A percentile compares a stretch with the other conserved stretches of the same genome.
phyloP scores from a whole-genome alignment of 2,888 invertebrate species.

The Cosmia pyralina region DNA sequence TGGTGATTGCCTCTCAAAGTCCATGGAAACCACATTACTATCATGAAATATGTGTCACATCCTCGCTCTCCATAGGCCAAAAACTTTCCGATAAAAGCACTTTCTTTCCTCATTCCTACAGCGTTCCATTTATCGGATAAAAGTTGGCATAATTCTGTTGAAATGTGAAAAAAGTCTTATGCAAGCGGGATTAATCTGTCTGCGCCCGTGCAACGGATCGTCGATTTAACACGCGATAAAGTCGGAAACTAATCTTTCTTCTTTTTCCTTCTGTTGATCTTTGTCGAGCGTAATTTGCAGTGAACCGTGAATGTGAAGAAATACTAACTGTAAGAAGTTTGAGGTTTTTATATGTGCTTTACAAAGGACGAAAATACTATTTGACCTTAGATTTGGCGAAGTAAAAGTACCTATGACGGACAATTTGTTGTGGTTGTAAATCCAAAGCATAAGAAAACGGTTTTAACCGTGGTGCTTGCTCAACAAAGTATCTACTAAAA shows the following conservation, averaged over 20 bases:
- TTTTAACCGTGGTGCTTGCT: no score
- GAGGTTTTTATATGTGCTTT: not conserved
- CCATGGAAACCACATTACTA: conserved; percentile 44
- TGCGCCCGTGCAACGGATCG: conserved; percentile 77
- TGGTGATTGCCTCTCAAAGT: conserved; percentile 34
- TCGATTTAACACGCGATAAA: conserved; percentile 81
- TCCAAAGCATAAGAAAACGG: not conserved
- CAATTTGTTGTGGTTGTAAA: not conserved
- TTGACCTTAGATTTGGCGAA: not conserved
- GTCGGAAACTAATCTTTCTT: conserved; percentile 74
- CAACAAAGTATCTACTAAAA: not conserved
- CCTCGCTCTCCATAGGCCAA: conserved; percentile 39
- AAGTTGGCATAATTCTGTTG: conserved; percentile 64
- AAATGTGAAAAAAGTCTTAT: conserved; percentile 71
- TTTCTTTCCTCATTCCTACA: conserved; percentile 51
- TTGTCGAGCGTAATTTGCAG: conserved; percentile 36
- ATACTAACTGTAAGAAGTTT: not conserved
- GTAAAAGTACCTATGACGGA: not conserved
- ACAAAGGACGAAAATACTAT: not conserved
- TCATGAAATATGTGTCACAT: conserved; percentile 55
- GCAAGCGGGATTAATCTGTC: conserved; percentile 80
- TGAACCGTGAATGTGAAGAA: conserved; percentile 29
- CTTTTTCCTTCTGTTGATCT: conserved; percentile 59
- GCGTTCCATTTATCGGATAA: conserved; percentile 62
- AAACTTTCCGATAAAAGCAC: conserved; percentile 66